Evolutionary conservation across 2,888 invertebrate genomes (phyloP).

Genomic region (Drosophila bunnanda): DNA sequence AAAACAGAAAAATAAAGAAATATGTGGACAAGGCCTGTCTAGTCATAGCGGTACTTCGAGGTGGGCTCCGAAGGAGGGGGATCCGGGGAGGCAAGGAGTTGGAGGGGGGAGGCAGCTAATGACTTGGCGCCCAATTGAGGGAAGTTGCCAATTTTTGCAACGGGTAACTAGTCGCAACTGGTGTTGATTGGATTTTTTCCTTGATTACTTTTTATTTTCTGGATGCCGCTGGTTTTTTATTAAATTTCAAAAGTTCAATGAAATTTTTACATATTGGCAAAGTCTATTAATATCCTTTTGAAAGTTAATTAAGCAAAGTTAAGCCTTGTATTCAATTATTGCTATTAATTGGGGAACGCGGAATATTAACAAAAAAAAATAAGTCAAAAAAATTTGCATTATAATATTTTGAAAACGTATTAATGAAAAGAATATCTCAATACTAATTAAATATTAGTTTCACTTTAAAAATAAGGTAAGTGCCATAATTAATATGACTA

Average conservation of each 20-base stretch:
- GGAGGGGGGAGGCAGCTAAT: constrained; percentile 35
- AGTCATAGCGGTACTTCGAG: constrained; percentile 73
- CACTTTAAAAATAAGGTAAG: no score
- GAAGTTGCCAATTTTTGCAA: constrained; percentile 71
- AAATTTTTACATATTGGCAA: not conserved
- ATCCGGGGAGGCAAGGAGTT: not conserved
- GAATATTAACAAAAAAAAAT: no score
- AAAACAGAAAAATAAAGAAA: constrained; percentile 17
- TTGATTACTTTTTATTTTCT: not conserved
- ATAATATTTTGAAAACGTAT: no score
- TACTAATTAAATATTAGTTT: no score
- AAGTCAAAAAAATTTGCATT: no score
- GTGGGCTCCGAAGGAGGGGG: constrained; percentile 58
- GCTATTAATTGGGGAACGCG: no score
- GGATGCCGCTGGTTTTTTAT: not conserved
- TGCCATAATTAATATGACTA: not conserved
- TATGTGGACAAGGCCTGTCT: constrained; percentile 40
- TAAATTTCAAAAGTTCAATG: not conserved
- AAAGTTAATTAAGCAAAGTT: not conserved
- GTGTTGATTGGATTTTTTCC: constrained; percentile 33
- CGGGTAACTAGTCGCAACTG: constrained; percentile 36
- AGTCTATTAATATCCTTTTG: no score
- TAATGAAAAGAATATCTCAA: no score
- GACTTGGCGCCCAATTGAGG: constrained; percentile 58
- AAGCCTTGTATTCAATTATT: not conserved